phyloP scores from a whole-genome alignment of 2,113 vertebrate species.

The Miniopterus natalensis region DNA sequence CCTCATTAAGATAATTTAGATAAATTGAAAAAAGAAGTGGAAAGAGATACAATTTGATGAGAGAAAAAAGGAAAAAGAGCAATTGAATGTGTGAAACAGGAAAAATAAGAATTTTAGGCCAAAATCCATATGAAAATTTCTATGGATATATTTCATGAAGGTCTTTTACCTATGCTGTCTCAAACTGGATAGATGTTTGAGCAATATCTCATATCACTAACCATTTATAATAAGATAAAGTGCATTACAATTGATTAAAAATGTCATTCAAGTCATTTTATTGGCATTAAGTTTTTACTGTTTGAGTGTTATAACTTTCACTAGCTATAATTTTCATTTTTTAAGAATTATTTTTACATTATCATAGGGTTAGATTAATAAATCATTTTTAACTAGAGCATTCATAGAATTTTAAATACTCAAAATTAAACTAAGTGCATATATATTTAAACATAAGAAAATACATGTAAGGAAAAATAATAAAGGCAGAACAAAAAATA shows the following conservation, averaged over 20 bases:
- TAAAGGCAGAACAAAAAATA: not conserved
- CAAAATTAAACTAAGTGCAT: not conserved
- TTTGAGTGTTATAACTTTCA: not conserved
- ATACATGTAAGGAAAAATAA: not conserved
- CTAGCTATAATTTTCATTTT: not conserved
- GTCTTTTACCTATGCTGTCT: not conserved
- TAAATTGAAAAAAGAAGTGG: not conserved
- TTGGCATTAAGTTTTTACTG: constrained; percentile 26
- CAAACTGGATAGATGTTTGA: not conserved
- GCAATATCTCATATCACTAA: not conserved
- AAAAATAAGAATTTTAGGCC: constrained; percentile 26
- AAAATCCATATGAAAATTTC: not conserved
- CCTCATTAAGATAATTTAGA: constrained; percentile 2
- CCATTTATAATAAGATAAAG: not conserved
- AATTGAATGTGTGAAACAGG: not conserved
- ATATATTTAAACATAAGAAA: not conserved
- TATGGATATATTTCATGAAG: not conserved
- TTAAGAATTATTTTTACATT: not conserved
- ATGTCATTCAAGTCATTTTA: not conserved
- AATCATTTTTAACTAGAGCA: not conserved
- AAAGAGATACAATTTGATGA: constrained; percentile 1
- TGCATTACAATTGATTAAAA: not conserved
- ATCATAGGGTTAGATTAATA: not conserved
- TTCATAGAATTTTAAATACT: not conserved
- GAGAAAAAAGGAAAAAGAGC: not conserved